Conservation (phyloP, 2,888 invertebrate species). For the Steromphala cineraria region DNA sequence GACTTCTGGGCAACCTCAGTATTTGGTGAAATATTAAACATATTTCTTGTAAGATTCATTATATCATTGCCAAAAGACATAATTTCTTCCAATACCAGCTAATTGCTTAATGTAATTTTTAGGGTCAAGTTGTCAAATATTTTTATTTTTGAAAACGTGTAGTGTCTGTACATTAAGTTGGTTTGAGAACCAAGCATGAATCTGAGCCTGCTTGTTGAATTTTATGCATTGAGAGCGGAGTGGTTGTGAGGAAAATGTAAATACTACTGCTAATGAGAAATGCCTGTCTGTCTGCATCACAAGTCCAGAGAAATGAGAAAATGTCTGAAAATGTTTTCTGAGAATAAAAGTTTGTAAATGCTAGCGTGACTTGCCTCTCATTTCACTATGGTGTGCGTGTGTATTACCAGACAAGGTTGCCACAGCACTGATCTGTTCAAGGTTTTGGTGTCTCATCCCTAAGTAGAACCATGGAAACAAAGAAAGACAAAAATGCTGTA, state of each 20-base stretch:
- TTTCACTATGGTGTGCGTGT: conserved; percentile 31
- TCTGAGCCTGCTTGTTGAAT: too few species aligned
- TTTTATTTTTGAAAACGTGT: neutral
- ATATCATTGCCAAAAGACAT: neutral
- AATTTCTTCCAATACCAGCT: neutral
- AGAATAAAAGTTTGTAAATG: conserved; percentile 15
- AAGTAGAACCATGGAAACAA: neutral
- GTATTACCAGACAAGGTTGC: conserved; percentile 23
- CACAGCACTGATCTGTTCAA: conserved; percentile 28
- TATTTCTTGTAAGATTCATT: too few species aligned
- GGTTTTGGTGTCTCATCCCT: conserved; percentile 44
- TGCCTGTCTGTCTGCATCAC: too few species aligned
- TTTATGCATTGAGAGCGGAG: too few species aligned
- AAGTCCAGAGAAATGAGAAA: neutral
- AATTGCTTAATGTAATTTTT: neutral
- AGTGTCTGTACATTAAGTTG: too few species aligned
- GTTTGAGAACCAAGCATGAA: too few species aligned
- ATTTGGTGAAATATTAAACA: too few species aligned
- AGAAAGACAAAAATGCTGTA: conserved; percentile 8
- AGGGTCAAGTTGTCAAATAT: neutral
- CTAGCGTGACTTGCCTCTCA: conserved; percentile 37
- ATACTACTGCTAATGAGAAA: too few species aligned
- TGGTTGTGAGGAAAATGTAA: too few species aligned
- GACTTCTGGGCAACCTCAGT: too few species aligned
- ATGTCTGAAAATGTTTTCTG: conserved; percentile 15